Evolutionary conservation across 2,797 vertebrate species (phyloP), one percentile per base, ranked within the genome.

Genomic region (Bovichtus diacanthus): DNA sequence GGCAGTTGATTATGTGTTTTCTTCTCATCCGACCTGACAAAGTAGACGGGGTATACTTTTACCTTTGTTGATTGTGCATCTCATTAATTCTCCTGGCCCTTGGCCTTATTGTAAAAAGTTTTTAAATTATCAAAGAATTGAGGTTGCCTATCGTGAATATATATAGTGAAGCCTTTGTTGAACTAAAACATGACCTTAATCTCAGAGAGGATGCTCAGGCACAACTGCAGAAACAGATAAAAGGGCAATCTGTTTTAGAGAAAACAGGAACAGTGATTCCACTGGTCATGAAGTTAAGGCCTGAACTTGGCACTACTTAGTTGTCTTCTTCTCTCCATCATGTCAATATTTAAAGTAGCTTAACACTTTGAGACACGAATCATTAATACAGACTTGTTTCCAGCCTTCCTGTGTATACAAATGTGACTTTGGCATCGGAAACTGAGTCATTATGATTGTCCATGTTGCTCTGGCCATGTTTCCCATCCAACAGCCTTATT

Each of bases 401-500:
- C 53, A 60, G 66, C 27, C 70, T 77, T 74, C 67, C 75, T 69
- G 54, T 70, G 66, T 78, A 80, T 44, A 25, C 29, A 49, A 78
- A 55, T 70, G 39, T 54, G 71, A 63, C 19, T 16, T 1, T 8
- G 13, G 13, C 34, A 38, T 38, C 9, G 63, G 75, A 72, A 76
- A 75, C 49, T 84, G 81, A 88, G 56, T 90, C 83, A 88, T 43
- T 9, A 6, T 29, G 29, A 51, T 49, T 34, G 47, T 80, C 75
- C 10, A 53, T 66, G 72, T 70, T 81, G 72, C 79, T 82, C 49
- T 50, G n/a, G 36, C 29, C 21, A 18, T 23, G 58, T 70, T 91
- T 79, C 77, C 80, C 67, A 76, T 82, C 62, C 12, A 54, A 71
- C 60, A n/a, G 70, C 59, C 23, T 49, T 18, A 54, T 63, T 76